phyloP scores from a whole-genome alignment of 1,140 invertebrate genomes.

The Grapholita molesta region DNA sequence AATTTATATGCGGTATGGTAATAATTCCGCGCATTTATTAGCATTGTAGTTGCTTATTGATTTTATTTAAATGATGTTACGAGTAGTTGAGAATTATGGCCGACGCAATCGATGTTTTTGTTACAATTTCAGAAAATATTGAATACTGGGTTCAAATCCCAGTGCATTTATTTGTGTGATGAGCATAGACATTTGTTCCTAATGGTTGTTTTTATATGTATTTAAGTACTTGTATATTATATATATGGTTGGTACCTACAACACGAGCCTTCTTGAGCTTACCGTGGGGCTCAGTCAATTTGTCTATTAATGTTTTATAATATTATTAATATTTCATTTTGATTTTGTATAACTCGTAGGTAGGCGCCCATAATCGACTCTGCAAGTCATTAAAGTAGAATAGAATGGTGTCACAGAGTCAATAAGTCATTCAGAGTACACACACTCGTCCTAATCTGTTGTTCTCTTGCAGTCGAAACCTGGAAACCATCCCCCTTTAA shows the following conservation, averaged over 20 bases:
- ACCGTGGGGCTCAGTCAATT: no score
- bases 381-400: background rate
- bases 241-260: no score
- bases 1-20: constrained; percentile 10
- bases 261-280: no score
- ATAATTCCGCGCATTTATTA: constrained; percentile 7
- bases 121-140: background rate
- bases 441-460: background rate
- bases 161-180: no score
- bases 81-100: background rate
- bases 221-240: no score
- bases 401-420: background rate
- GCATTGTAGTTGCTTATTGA: constrained; percentile 3
- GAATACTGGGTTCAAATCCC: no score
- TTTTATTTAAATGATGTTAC: background rate
- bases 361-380: background rate
- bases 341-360: no score
- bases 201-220: no score
- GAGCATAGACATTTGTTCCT: no score
- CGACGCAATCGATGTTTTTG: background rate
- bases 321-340: no score
- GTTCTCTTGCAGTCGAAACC: constrained; percentile 1
- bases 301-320: no score
- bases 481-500: constrained; percentile 9
- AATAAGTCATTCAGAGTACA: background rate